Percentiles rank a stretch among this genome's conserved stretches.
These are phyloP conservation scores for Antedon bifida DNA, from an alignment of 35 echinoderm and acorn worm species.

Conservation along the genomic window DNA sequence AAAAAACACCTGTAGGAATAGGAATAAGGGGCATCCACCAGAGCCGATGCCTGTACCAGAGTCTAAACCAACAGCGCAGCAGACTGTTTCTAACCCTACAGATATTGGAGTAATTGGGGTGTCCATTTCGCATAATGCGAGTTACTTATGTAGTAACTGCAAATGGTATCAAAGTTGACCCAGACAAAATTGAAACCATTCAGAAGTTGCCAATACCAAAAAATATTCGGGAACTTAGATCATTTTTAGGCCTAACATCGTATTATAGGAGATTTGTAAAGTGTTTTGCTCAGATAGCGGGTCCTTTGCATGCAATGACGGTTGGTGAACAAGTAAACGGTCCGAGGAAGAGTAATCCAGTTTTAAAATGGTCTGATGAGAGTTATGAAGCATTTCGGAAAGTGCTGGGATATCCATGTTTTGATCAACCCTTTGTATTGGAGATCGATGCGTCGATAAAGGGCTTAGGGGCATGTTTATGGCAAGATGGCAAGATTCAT, in stretches of 20 bases:
- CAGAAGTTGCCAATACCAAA: background rate
- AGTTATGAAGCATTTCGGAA: background rate
- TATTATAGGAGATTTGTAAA: background rate
- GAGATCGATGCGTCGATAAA: no score
- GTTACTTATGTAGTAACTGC: background rate
- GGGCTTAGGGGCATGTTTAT: background rate
- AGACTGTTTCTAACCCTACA: no score
- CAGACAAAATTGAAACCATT: background rate
- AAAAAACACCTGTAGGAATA: no score
- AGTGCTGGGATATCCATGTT: no score
- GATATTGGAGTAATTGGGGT: background rate
- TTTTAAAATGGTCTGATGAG: background rate
- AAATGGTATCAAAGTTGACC: background rate
- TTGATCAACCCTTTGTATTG: no score
- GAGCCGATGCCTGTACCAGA: no score
- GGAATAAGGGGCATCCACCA: no score
- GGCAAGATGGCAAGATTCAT: background rate
- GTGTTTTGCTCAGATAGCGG: background rate
- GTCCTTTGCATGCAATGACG: background rate
- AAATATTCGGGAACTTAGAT: background rate
- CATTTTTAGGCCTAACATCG: background rate
- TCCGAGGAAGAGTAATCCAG: background rate
- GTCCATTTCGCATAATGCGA: no score
- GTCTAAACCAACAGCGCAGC: no score
- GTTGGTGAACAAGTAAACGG: background rate